These are phyloP conservation scores for Nesometra sesokonis DNA, from an alignment of 35 echinoderm and acorn worm genomes.

Conservation along the genomic window DNA sequence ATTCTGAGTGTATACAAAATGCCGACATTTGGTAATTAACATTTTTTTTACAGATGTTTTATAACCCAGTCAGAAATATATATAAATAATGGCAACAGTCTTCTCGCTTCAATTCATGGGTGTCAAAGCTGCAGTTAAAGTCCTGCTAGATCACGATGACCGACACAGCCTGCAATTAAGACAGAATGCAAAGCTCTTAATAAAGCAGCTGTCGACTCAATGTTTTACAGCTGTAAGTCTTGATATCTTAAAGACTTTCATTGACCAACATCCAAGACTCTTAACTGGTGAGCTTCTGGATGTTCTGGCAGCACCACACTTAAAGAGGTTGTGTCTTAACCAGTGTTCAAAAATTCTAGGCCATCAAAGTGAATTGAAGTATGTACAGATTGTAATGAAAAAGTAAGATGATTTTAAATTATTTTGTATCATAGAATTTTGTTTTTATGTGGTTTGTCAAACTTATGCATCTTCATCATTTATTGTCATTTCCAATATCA, in stretches of 20 bases:
- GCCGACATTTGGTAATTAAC: too few species aligned
- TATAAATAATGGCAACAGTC: slow-evolving; percentile 41
- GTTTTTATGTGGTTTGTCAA: too few species aligned
- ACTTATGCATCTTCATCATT: too few species aligned
- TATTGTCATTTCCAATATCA: too few species aligned
- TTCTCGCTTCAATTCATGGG: slow-evolving; percentile 46
- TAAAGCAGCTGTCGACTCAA: slow-evolving; percentile 33
- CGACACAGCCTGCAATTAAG: slow-evolving; percentile 28
- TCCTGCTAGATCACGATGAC: slow-evolving; percentile 69
- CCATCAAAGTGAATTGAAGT: not conserved
- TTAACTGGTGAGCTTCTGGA: slow-evolving; percentile 23
- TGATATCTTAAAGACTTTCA: slow-evolving; percentile 41
- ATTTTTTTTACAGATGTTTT: too few species aligned
- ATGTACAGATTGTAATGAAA: not conserved
- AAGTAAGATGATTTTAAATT: not conserved
- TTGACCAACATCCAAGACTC: slow-evolving; percentile 17
- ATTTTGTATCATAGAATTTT: too few species aligned
- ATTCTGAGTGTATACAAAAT: too few species aligned
- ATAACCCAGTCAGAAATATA: too few species aligned
- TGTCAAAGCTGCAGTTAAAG: slow-evolving; percentile 27
- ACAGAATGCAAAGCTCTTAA: slow-evolving; percentile 13
- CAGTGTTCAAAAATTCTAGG: slow-evolving; percentile 24
- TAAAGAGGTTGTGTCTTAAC: slow-evolving; percentile 32
- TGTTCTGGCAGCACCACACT: slow-evolving; percentile 50
- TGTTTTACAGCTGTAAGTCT: slow-evolving; percentile 30